phyloP scores from a whole-genome alignment of 2,797 vertebrate species.

The Passerculus sandwichensis region DNA sequence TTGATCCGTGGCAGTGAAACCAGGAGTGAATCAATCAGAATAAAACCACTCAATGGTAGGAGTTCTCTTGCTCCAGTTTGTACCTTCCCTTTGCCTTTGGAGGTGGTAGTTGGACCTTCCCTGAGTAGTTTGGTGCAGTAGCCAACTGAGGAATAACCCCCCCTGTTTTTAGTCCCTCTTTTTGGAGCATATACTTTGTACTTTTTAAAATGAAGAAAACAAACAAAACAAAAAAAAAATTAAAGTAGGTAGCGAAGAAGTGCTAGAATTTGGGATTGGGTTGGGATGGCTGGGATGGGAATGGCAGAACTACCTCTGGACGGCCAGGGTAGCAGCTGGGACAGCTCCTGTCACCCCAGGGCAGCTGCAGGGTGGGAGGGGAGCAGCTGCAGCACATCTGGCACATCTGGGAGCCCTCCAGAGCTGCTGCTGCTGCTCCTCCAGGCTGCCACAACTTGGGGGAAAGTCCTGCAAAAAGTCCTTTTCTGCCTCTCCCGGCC shows the following conservation, averaged over 20 bases:
- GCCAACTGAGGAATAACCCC: constrained; percentile 28
- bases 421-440: background rate
- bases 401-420: background rate
- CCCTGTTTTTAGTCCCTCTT: constrained; percentile 40
- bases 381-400: background rate
- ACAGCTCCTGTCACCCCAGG: background rate
- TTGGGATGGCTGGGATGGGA: constrained; percentile 34
- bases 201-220: constrained; percentile 40
- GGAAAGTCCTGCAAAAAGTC: background rate
- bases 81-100: constrained; percentile 35
- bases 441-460: background rate
- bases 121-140: constrained; percentile 13
- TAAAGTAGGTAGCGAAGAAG: constrained; percentile 41
- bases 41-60: background rate
- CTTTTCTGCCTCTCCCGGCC: background rate
- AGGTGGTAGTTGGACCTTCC: constrained; percentile 32
- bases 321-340: background rate
- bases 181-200: constrained; percentile 56
- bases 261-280: constrained; percentile 45
- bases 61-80: constrained; percentile 36
- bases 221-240: background rate
- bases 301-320: constrained; percentile 75
- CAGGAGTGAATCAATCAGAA: background rate
- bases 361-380: background rate
- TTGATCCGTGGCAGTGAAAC: background rate